Evolutionary conservation across 1,140 invertebrate genomes (phyloP).

Genomic region (Lethrus apterus): DNA sequence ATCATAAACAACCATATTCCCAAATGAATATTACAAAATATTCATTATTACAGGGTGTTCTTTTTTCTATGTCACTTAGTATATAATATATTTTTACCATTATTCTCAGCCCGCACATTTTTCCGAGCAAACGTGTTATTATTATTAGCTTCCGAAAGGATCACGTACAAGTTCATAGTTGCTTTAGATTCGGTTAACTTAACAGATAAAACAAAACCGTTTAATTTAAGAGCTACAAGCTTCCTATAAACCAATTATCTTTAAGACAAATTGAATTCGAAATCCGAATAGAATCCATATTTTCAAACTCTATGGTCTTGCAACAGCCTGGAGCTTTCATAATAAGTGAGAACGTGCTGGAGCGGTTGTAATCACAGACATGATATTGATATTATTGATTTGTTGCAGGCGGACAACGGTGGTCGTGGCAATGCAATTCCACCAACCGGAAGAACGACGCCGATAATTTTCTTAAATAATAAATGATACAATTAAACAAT

Average conservation of each 20-base stretch:
- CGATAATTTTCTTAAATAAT: conserved; percentile 19
- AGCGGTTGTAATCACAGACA: conserved; percentile 13
- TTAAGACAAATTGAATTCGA: background rate
- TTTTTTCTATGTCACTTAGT: no score
- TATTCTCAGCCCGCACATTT: no score
- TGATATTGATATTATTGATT: conserved; percentile 21
- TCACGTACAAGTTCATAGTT: background rate
- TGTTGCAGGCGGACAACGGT: conserved; percentile 19
- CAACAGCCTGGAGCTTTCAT: conserved; percentile 14
- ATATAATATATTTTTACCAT: no score
- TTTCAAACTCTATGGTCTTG: background rate
- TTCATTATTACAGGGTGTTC: no score
- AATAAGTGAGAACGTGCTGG: conserved; percentile 16
- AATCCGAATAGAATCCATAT: background rate
- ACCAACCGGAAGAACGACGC: conserved; percentile 3
- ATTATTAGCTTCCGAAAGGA: background rate
- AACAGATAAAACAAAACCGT: background rate
- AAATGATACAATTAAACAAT: conserved; percentile 12
- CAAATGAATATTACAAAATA: no score
- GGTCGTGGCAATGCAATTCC: conserved; percentile 14
- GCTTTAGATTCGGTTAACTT: conserved; percentile 1
- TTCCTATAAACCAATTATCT: background rate
- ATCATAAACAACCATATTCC: no score
- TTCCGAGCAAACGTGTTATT: no score
- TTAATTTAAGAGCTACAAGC: background rate